Base-by-base conservation (phyloP, 2,888 invertebrate genomes). In the Phragmatobia fuliginosa region DNA sequence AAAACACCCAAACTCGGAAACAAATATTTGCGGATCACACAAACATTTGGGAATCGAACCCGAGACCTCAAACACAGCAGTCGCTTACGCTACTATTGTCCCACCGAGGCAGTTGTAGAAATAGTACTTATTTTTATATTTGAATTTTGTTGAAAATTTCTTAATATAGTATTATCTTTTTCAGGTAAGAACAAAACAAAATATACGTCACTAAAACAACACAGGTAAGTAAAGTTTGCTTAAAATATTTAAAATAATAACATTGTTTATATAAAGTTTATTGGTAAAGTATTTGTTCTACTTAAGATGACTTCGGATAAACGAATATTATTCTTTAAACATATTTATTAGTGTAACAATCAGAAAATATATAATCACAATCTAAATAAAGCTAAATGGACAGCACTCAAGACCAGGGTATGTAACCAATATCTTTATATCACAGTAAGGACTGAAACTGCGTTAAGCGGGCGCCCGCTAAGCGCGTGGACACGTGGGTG, bases 151-250 rank as follows among this genome's bases (percentile, higher is more conserved):
- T 16, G 38, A 62, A 38, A 16, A 28, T 41, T 38, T 31, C 8
- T 1, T 49, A 49, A 49, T 49, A 31, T 38, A 16, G 14, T 31
- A 8, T 31, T 62, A 31, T 62, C 10, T 25, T 38, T 67, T 68
- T 38, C 67, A 68, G 67, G 67, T 68, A 68, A 62, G 56, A 62
- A 31, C 21, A 21, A 2, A 28, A 11, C 4, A 6, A 38, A 10
- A 41, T 41, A 41, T 28, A 21, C 41, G 6, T 56, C 0, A 28
- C 1, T 21, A 41, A 3, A 28, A 36, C 25, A 18, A 31, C 28
- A 28, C 5, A 28, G 56, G 28, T 28, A 56, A 56, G 56, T 16
- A 6, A 28, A 28, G 6, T 6, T 28, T 16, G 16, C 4, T 56
- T 56, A 56, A 28, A 52, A 16, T 16, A 28, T 6, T 25, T 28